phyloP scores from a whole-genome alignment of 37 sponge, comb jelly and placozoan genomes.

The Mnemiopsis leidyi region DNA sequence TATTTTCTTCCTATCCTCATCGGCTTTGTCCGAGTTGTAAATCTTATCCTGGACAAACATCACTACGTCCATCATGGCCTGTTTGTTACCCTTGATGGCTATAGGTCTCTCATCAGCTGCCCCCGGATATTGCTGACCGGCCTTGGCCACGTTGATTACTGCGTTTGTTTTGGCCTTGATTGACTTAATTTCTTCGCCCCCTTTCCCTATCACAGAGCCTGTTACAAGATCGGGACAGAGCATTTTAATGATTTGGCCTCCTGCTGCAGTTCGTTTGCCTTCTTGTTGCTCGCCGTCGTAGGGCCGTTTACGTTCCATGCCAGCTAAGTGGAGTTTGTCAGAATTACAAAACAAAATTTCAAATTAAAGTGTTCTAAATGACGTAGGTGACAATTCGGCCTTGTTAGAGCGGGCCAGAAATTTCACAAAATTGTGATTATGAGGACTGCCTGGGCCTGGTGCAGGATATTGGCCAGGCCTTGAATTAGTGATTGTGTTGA shows the following conservation, averaged over 20 bases:
- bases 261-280: not conserved
- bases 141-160: not conserved
- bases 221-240: conserved; percentile 11
- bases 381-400: too few species aligned
- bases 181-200: conserved; percentile 9
- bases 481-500: not conserved
- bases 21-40: not conserved
- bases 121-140: not conserved
- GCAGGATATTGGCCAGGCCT: not conserved
- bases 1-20: not conserved
- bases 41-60: not conserved
- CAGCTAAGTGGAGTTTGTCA: not conserved
- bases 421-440: too few species aligned
- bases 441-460: not conserved
- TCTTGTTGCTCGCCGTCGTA: not conserved
- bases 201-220: conserved; percentile 52
- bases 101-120: conserved; percentile 15
- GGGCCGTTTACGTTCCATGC: not conserved
- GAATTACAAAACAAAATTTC: not conserved
- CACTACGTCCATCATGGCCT: conserved; percentile 28
- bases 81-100: conserved; percentile 1
- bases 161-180: conserved; percentile 2
- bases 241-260: conserved; percentile 29
- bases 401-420: too few species aligned
- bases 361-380: too few species aligned